Conservation (phyloP, 2,888 invertebrate species). For the Cephus spinipes region DNA sequence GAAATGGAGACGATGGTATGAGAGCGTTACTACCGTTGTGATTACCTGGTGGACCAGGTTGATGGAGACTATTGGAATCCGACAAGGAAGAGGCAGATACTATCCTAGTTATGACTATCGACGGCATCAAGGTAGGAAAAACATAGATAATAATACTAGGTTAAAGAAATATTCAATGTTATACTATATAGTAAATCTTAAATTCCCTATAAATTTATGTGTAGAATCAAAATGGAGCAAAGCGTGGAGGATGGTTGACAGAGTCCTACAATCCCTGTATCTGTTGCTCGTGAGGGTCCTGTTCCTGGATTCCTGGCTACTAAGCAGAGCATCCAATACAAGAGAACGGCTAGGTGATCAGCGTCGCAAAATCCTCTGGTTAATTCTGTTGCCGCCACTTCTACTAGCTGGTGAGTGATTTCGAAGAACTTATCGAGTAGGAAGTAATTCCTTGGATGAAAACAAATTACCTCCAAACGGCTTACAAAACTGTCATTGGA, state of each 20-base stretch:
- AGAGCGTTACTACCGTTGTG: slow-evolving; percentile 34
- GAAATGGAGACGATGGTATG: slow-evolving; percentile 37
- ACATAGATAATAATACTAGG: background rate
- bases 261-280: slow-evolving; percentile 49
- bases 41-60: slow-evolving; percentile 39
- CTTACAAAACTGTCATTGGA: background rate
- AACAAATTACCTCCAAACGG: background rate
- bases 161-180: background rate
- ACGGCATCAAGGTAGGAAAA: slow-evolving; percentile 40
- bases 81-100: slow-evolving; percentile 38
- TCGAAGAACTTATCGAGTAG: background rate
- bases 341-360: slow-evolving; percentile 44
- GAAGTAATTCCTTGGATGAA: background rate
- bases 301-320: slow-evolving; percentile 58
- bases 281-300: slow-evolving; percentile 51
- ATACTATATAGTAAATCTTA: slow-evolving; percentile 25
- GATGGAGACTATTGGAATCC: slow-evolving; percentile 44
- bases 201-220: background rate
- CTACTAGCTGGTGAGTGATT: slow-evolving; percentile 71
- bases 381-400: slow-evolving; percentile 70
- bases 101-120: slow-evolving; percentile 45
- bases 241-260: slow-evolving; percentile 40
- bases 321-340: slow-evolving; percentile 49
- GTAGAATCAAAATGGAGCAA: slow-evolving; percentile 53
- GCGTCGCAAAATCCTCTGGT: slow-evolving; percentile 51